A percentile compares a stretch with the other conserved stretches of the same genome.
phyloP scores from a whole-genome alignment of 2,797 vertebrate genomes.

The Heterohyrax brucei region DNA sequence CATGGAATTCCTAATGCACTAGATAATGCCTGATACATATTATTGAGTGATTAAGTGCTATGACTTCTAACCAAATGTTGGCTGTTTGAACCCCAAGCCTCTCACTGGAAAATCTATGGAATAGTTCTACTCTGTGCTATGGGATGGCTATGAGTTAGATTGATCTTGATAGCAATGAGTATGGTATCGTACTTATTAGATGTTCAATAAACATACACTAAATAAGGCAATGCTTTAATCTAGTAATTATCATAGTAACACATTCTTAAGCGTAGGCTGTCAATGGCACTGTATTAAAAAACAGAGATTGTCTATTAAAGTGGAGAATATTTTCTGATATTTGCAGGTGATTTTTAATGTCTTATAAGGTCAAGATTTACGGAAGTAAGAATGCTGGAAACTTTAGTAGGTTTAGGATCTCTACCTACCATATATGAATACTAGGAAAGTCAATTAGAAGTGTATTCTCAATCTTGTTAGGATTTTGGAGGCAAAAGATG shows the following conservation, averaged over 20 bases:
- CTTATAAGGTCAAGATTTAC: neutral
- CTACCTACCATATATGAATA: no score
- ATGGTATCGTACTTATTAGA: no score
- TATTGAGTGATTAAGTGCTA: no score
- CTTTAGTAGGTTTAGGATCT: no score
- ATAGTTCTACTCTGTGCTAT: no score
- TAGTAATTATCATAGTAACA: slow-evolving; percentile 34
- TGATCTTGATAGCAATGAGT: neutral
- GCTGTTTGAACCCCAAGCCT: no score
- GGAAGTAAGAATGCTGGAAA: neutral
- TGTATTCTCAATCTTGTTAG: no score
- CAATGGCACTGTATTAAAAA: neutral
- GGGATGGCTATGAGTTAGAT: neutral
- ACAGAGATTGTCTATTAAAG: neutral
- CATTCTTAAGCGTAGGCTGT: slow-evolving; percentile 12
- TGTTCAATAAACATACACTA: neutral
- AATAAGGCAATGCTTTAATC: neutral
- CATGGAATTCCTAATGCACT: neutral
- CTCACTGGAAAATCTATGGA: no score
- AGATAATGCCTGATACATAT: neutral
- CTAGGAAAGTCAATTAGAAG: no score
- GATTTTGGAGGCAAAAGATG: no score
- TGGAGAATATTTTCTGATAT: neutral
- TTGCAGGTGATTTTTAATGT: neutral
- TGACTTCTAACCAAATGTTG: no score